A percentile compares a stretch with the other conserved stretches of the same genome.
phyloP scores from a whole-genome alignment of 1,140 invertebrate species.

The Nephotettix cincticeps region DNA sequence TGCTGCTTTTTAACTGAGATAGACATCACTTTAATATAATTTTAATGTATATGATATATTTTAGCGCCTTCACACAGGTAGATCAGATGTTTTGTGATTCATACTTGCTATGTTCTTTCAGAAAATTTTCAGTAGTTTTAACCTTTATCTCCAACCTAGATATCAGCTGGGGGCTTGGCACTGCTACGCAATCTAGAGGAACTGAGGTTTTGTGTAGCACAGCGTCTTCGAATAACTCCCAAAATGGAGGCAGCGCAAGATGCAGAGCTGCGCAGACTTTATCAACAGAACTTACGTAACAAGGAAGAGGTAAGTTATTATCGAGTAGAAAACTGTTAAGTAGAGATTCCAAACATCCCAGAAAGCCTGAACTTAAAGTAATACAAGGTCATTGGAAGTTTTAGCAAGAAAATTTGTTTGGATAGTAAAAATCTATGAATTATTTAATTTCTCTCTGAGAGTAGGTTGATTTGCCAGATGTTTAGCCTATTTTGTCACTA shows the following conservation, averaged over 20 bases:
- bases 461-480: too few species aligned
- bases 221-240: background rate
- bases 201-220: background rate
- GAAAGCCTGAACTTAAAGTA: too few species aligned
- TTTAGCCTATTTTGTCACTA: too few species aligned
- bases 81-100: background rate
- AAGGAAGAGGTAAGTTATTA: background rate
- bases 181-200: background rate
- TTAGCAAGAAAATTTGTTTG: too few species aligned
- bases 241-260: constrained; percentile 10
- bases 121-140: background rate
- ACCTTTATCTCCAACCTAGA: background rate
- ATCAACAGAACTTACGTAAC: constrained; percentile 8
- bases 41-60: background rate
- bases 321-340: too few species aligned
- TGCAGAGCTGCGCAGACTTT: background rate
- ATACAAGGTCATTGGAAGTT: too few species aligned
- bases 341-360: too few species aligned
- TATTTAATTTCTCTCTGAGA: too few species aligned
- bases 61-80: background rate
- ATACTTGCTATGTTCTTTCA: background rate
- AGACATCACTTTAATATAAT: background rate
- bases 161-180: background rate
- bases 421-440: too few species aligned
- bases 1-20: background rate